Conservation (phyloP, 2,797 vertebrate species). For the Xiphorhynchus erythropygius region DNA sequence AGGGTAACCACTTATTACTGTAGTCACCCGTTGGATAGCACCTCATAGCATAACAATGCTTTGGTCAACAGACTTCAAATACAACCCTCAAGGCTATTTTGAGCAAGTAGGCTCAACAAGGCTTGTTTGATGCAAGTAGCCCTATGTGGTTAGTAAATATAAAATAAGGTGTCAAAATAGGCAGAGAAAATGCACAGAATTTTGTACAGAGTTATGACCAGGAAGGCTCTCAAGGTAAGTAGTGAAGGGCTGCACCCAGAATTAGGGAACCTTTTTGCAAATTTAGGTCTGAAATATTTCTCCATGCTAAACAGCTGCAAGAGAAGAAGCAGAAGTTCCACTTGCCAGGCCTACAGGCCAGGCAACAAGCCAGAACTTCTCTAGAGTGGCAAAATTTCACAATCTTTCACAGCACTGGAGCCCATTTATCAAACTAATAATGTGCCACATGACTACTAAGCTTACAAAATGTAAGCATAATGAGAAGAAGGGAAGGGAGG, state of each 20-base stretch:
- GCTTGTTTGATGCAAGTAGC: not conserved
- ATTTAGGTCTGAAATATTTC: not conserved
- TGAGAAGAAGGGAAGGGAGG: not conserved
- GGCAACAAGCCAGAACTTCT: not conserved
- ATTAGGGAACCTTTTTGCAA: not conserved
- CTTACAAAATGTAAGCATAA: not conserved
- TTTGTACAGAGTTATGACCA: not conserved
- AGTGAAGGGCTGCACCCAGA: not conserved
- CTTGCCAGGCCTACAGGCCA: not conserved
- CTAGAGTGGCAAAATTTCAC: not conserved
- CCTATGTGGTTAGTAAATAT: not conserved
- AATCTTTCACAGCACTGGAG: not conserved
- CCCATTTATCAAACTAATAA: not conserved
- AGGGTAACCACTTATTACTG: not conserved
- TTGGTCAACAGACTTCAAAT: constrained; percentile 23
- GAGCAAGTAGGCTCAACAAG: not conserved
- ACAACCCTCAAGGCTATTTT: not conserved
- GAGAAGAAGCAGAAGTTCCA: not conserved
- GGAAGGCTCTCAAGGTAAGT: not conserved
- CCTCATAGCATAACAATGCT: not conserved
- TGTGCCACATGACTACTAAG: not conserved
- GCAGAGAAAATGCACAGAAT: not conserved
- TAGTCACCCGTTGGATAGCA: not conserved
- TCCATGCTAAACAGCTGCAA: not conserved
- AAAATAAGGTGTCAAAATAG: not conserved